Percentiles rank a stretch among this genome's conserved stretches.
phyloP scores from a whole-genome alignment of 2,888 invertebrate species.

The Microctonus hyperodae region DNA sequence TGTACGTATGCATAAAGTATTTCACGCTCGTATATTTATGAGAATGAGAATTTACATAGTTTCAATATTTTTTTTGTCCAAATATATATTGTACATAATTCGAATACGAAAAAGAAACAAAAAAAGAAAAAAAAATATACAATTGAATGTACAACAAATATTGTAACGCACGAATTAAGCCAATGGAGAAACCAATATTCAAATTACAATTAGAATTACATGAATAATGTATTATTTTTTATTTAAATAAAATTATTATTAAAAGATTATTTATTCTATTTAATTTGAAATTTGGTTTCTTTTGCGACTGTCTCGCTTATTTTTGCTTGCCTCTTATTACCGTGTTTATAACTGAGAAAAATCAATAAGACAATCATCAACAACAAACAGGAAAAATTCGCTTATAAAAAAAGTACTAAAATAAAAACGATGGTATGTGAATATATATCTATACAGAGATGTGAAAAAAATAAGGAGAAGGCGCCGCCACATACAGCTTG shows the following conservation, averaged over 20 bases:
- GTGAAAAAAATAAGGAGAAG: constrained; percentile 27
- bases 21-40: constrained; percentile 51
- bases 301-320: constrained; percentile 55
- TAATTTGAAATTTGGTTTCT: constrained; percentile 47
- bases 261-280: not conserved
- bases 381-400: constrained; percentile 51
- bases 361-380: constrained; percentile 44
- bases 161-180: constrained; percentile 43
- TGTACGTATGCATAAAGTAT: constrained; percentile 40
- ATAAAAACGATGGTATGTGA: constrained; percentile 27
- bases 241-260: not conserved
- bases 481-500: constrained; percentile 8
- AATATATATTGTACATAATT: constrained; percentile 35
- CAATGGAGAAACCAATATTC: constrained; percentile 52
- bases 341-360: constrained; percentile 47
- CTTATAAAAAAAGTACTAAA: constrained; percentile 24
- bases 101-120: constrained; percentile 18
- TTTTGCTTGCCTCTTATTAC: constrained; percentile 53
- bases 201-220: constrained; percentile 38
- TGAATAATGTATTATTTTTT: not conserved
- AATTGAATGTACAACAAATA: constrained; percentile 54
- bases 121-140: constrained; percentile 46
- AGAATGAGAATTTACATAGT: constrained; percentile 44
- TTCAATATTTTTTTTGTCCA: constrained; percentile 43
- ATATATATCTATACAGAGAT: constrained; percentile 32